Evolutionary conservation across 2,797 vertebrate genomes (phyloP).

Genomic region (Pagetopsis macropterus): DNA sequence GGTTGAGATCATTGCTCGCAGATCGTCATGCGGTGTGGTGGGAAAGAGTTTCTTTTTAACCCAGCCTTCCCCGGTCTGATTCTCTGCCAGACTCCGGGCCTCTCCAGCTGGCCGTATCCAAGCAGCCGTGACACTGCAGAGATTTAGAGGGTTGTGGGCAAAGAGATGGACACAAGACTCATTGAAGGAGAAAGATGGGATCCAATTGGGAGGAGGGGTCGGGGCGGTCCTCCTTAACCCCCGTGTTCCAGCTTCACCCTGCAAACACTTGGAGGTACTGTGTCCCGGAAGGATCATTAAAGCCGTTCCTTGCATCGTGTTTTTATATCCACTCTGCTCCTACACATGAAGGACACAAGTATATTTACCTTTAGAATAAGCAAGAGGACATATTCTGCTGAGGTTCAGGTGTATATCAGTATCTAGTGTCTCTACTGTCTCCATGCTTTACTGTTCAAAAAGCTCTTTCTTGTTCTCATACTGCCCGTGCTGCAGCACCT

Average conservation of each 20-base stretch:
- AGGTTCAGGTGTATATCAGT: too few relatives aligned
- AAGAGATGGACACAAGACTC: conserved; percentile 73
- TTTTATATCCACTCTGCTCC: conserved; percentile 28
- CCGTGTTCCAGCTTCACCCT: conserved; percentile 10
- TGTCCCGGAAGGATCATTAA: conserved; percentile 30
- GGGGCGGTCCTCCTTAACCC: conserved; percentile 46
- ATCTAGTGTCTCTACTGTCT: too few relatives aligned
- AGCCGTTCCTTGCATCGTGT: neutral
- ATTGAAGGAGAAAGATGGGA: conserved; percentile 62
- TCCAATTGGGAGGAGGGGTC: conserved; percentile 49
- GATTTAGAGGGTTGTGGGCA: conserved; percentile 67
- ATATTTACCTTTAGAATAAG: too few relatives aligned
- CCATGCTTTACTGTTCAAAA: too few relatives aligned
- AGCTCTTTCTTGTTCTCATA: too few relatives aligned
- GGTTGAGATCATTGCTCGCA: neutral
- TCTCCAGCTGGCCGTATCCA: conserved; percentile 60
- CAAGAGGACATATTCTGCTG: too few relatives aligned
- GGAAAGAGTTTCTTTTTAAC: conserved; percentile 43
- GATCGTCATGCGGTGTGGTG: conserved; percentile 1
- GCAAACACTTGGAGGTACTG: conserved; percentile 33
- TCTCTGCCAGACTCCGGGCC: conserved; percentile 26
- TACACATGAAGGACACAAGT: conserved; percentile 10
- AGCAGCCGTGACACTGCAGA: conserved; percentile 66
- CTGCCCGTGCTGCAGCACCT: too few relatives aligned
- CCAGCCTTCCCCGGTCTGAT: conserved; percentile 22